Percentiles rank a stretch among this genome's conserved stretches.
Evolutionary conservation across 1,140 invertebrate species (phyloP).

Genomic region (Papilio aristodemus): DNA sequence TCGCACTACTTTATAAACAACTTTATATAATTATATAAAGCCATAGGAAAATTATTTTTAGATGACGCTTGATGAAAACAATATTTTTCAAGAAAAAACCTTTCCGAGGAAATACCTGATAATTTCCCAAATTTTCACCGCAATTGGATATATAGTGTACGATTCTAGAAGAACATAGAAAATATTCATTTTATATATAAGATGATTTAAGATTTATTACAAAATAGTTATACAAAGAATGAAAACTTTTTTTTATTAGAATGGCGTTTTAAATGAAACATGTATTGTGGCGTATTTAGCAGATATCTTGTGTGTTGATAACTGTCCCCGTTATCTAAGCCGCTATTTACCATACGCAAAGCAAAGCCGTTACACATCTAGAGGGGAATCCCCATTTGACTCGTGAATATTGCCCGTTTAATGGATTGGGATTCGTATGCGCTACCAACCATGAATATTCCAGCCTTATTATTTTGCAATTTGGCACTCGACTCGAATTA

Average conservation of each 20-base stretch:
- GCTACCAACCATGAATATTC: conserved; percentile 31
- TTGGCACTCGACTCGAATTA: conserved; percentile 4
- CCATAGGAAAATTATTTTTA: not conserved
- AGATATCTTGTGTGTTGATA: not conserved
- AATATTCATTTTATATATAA: no score
- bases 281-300: not conserved
- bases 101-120: no score
- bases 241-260: no score
- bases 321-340: conserved; percentile 1
- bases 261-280: not conserved
- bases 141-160: no score
- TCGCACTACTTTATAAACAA: no score
- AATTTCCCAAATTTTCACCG: no score
- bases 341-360: conserved; percentile 3
- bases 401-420: conserved; percentile 26
- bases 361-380: conserved; percentile 10
- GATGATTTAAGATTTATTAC: no score
- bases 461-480: conserved; percentile 22
- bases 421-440: conserved; percentile 27
- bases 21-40: not conserved
- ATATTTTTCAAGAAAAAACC: no score
- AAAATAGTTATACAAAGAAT: no score
- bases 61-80: not conserved
- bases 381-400: not conserved
- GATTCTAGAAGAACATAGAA: no score